Evolutionary conservation across 2,888 invertebrate species (phyloP).

Genomic region (Idaea aversata): DNA sequence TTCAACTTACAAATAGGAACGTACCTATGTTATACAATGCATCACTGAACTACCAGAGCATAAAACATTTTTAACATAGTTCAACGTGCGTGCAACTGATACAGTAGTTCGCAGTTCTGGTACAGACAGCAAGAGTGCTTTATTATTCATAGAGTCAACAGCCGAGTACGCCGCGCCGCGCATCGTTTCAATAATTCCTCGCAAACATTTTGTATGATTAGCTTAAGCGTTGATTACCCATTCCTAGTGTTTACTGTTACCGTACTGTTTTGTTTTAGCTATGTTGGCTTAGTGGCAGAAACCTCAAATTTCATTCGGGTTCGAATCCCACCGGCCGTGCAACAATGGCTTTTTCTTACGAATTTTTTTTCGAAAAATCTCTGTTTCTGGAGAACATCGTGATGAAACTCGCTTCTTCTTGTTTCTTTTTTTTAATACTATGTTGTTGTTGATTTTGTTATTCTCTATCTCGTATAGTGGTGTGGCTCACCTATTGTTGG

Average conservation of each 20-base stretch:
- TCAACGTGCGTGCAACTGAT: background rate
- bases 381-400: too few relatives aligned
- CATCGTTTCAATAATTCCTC: constrained; percentile 46
- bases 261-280: background rate
- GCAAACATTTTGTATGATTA: constrained; percentile 42
- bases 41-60: background rate
- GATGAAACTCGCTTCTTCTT: too few relatives aligned
- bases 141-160: background rate
- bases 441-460: too few relatives aligned
- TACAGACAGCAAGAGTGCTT: background rate
- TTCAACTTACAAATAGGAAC: too few relatives aligned
- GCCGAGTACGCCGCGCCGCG: background rate
- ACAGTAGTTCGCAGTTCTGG: background rate
- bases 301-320: background rate
- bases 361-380: too few relatives aligned
- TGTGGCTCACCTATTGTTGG: too few relatives aligned
- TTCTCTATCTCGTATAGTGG: too few relatives aligned
- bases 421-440: too few relatives aligned
- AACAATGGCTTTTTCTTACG: too few relatives aligned
- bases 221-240: background rate
- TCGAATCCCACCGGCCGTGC: background rate
- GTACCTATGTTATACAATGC: background rate
- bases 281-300: background rate
- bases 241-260: background rate
- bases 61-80: background rate